Evolutionary conservation across 2,113 vertebrate species (phyloP), one percentile per base, ranked within the genome.

Genomic region (Ophiodon elongatus): DNA sequence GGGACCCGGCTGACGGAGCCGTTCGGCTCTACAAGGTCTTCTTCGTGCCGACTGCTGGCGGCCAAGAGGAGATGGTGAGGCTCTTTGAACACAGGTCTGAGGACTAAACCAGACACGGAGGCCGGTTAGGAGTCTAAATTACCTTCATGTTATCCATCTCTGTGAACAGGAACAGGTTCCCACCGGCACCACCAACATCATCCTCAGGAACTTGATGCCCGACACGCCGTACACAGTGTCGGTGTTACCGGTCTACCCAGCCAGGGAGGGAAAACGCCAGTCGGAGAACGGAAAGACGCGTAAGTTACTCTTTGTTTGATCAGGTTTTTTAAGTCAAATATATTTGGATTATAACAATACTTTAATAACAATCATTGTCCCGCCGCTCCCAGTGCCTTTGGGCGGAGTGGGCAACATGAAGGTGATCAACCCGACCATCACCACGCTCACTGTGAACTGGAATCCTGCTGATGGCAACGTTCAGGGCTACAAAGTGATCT

Each of bases 21-120:
- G 98, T 98, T 15, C 97, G 98, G 0, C 97, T 98, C 65, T 99
- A 99, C 93, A 99, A 98, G 85, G 92, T 99, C 62, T 97, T 97
- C 93, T 99, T 95, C 25, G 88, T 96, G 8, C 97, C 97, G 0
- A 83, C 87, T 0, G 91, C 95, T 8, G 97, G 97, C 13, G 96
- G 96, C 27, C 85, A 86, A 8, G 98, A 99, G 78, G 97, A 97
- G 89, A 95, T 97, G 98, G 98, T 99, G 95, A 63, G 92, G n/a
- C n/a, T 29, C 33, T 21, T 2, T 19, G 1, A 1, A 2, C 11
- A 11, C 10, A 14, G 27, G 13, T 14, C 21, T 23, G n/a, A 31
- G 25, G 17, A 57, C 33, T 54, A 27, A 65, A 29, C 15, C n/a
- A 13, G 17, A 29, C 8, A 13, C 2, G 15, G 45, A 47, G 15